Conservation (phyloP, 2,113 vertebrate species). For the Oostethus manadensis region DNA sequence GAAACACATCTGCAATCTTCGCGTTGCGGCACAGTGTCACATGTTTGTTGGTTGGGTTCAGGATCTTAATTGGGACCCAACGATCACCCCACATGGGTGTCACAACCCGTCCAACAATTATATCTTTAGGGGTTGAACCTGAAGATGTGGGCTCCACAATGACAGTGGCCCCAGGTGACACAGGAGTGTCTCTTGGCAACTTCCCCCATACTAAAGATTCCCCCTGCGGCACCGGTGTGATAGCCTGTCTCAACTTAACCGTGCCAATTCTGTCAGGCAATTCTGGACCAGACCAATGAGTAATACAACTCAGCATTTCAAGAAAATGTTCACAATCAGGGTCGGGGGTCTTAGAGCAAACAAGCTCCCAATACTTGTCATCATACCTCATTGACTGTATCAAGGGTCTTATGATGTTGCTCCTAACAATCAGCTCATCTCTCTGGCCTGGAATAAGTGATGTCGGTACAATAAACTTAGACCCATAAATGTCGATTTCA, state of each 20-base stretch:
- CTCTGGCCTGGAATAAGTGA: not conserved
- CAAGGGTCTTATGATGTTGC: too few species aligned
- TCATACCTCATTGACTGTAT: too few species aligned
- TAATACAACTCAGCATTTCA: not conserved
- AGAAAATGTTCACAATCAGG: slow-evolving; percentile 4
- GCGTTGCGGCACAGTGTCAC: not conserved
- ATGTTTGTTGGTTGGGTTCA: not conserved
- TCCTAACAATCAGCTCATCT: not conserved
- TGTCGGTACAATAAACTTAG: not conserved
- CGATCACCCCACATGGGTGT: slow-evolving; percentile 1
- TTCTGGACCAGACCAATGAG: too few species aligned
- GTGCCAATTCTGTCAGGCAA: too few species aligned
- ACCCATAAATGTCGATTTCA: not conserved
- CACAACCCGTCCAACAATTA: too few species aligned
- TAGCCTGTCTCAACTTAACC: too few species aligned
- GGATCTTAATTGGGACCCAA: slow-evolving; percentile 9
- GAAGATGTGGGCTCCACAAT: slow-evolving; percentile 2
- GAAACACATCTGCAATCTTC: not conserved
- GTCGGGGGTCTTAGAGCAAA: not conserved
- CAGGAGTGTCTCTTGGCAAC: not conserved
- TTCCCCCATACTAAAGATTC: slow-evolving; percentile 2
- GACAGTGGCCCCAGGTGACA: slow-evolving; percentile 10
- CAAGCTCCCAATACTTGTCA: not conserved
- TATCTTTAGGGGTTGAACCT: not conserved
- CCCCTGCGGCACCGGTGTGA: too few species aligned